Base-by-base conservation (phyloP, 2,888 invertebrate genomes). In the Nomada fucata region DNA sequence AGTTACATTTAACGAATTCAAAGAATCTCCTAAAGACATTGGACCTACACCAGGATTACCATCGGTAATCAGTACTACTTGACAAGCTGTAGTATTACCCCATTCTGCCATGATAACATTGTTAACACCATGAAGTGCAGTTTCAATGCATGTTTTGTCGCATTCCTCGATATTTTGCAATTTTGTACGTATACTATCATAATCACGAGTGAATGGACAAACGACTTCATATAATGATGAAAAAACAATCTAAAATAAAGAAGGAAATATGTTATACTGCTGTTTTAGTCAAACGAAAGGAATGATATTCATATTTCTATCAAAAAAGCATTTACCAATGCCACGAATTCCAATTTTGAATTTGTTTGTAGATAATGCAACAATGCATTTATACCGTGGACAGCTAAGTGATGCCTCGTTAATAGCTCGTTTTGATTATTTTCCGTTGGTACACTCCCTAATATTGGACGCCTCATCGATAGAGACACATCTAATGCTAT, bases 171-270 rank as follows among this genome's bases (percentile, higher is more conserved):
- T 94, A 79, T 96, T 96, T 82, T 96, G 95, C 1, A 98, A 94
- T 87, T 97, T 97, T 23, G 95, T 95, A 87, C 97, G 96, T 82
- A 99, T 96, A 50, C 95, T 94, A 82, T 97, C 97, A 93, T 97
- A 97, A 90, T 99, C 98, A 76, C 98, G 95, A 0, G 98, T 98
- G 91, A 99, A 99, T 23, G 97, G 96, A 55, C 97, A 97, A 50
- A 97, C 95, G 71, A 97, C 95, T 94, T 95, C 94, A 84, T 94
- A 94, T 1, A 94, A 85, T 0, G 94, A 94, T 2, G 95, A 95
- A 88, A 95, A 95, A 82, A 94, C 93, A 74, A 95, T 93, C 95
- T 95, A 87, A 59, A 69, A 9, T 4, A 42, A 23, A 7, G 15
- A 60, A 0, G 10, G 18, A 29, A 15, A 4, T 18, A 15, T 15